Evolutionary conservation across 2,797 vertebrate species (phyloP), one percentile per base, ranked within the genome.

Genomic region (Microctenopoma lineatum): DNA sequence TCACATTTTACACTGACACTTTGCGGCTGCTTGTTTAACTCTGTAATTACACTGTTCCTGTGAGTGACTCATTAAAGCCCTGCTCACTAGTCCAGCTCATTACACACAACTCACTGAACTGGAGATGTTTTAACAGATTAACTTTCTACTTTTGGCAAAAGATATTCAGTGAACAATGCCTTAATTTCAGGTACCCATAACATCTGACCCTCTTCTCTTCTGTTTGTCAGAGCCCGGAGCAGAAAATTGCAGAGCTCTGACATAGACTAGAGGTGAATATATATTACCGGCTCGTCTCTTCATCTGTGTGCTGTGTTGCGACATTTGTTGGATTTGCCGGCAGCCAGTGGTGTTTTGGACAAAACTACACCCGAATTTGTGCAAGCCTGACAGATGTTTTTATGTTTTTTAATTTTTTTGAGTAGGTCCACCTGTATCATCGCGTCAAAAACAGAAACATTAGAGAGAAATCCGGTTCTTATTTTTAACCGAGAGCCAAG

Each of bases 31-130:
- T 51, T 52, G 15, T 73, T 84, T 72, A 32, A 66, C 73, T 61
- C 51, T 62, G 21, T 53, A 63, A 80, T 73, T 66, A 59, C 38
- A 32, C 46, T 21, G 50, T 75, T 51, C 66, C 50, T 74, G 73
- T 66, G n/a, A 70, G 66, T 34, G 50, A 53, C 15, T 55, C 36
- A 25, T 57, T 48, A 52, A 80, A 32, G n/a, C 27, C 21, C 15
- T 55, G 61, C 36, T 68, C 65, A 57, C 45, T 10, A 21, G 45
- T 47, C 47, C 34, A 11, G 45, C 69, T 80, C 45, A 71, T 70
- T 66, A 60, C 38, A 27, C 62, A 53, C 59, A 29, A 60, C 18
- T 60, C 61, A 54, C 26, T 70, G 70, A 73, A 59, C 59, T 59
- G 72, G 39, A 47, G 29, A 52, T n/a, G 60, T 73, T 82, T 63